A percentile compares a stretch with the other conserved stretches of the same genome.
phyloP scores from a whole-genome alignment of 2,888 invertebrate species.

The Deilephila porcellus region DNA sequence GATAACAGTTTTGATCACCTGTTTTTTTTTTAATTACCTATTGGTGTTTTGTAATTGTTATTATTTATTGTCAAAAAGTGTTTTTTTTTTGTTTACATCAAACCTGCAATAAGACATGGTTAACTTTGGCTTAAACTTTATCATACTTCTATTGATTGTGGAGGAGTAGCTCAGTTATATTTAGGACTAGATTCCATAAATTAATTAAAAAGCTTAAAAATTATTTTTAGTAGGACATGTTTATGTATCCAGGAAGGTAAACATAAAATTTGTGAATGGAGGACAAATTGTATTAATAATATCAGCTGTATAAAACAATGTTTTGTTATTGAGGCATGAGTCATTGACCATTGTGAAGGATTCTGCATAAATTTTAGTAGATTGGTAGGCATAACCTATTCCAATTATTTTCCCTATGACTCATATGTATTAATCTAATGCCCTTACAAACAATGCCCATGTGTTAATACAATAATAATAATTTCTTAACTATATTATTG shows the following conservation, averaged over 20 bases:
- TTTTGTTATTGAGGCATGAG: conserved; percentile 11
- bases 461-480: no score
- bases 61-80: no score
- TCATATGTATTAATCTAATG: background rate
- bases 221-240: background rate
- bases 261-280: background rate
- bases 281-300: background rate
- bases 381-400: background rate
- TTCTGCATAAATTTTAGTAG: background rate
- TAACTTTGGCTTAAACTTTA: no score
- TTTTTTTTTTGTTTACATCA: no score
- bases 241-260: background rate
- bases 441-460: background rate
- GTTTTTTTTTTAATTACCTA: no score
- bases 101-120: no score
- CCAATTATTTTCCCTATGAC: background rate
- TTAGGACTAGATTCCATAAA: background rate
- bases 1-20: no score
- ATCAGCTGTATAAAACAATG: background rate
- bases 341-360: background rate
- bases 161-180: no score
- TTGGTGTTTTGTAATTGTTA: no score
- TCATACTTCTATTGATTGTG: no score
- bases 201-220: background rate
- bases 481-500: no score